These are phyloP conservation scores for Salvator merianae DNA, from an alignment of 2,113 vertebrate species.

Conservation along the genomic window DNA sequence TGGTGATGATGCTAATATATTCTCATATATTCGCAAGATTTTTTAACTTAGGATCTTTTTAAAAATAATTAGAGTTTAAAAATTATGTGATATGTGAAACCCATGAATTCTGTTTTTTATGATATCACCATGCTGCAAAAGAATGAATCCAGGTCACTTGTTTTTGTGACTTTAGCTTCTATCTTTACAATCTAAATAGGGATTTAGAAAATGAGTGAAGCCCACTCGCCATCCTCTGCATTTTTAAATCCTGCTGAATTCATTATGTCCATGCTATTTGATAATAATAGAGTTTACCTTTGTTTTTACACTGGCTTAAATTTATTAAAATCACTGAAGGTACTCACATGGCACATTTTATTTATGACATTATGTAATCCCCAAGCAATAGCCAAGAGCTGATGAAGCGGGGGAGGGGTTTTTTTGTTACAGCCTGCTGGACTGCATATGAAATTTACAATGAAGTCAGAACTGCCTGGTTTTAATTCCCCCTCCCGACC, in stretches of 20 bases:
- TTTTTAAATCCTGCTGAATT: slow-evolving; percentile 32
- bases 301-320: slow-evolving; percentile 52
- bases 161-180: background rate
- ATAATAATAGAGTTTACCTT: slow-evolving; percentile 38
- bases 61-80: too few species aligned
- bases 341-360: slow-evolving; percentile 56
- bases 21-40: too few species aligned
- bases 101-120: too few species aligned
- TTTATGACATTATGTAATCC: slow-evolving; percentile 64
- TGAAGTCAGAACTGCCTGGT: slow-evolving; percentile 72
- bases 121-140: background rate
- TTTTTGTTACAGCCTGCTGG: slow-evolving; percentile 60
- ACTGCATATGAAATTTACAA: slow-evolving; percentile 72
- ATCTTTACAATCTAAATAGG: background rate
- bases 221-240: slow-evolving; percentile 5
- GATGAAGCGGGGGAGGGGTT: slow-evolving; percentile 59
- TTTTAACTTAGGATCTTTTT: too few species aligned
- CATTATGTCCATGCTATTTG: slow-evolving; percentile 24
- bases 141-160: slow-evolving; percentile 10
- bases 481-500: slow-evolving; percentile 62
- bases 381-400: slow-evolving; percentile 56
- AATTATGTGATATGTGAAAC: too few species aligned
- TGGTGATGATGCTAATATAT: too few species aligned
- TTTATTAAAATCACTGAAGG: slow-evolving; percentile 51
- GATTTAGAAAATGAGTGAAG: slow-evolving; percentile 31